Evolutionary conservation across 2,888 invertebrate genomes (phyloP).

Genomic region (Torymus aiolomorphi): DNA sequence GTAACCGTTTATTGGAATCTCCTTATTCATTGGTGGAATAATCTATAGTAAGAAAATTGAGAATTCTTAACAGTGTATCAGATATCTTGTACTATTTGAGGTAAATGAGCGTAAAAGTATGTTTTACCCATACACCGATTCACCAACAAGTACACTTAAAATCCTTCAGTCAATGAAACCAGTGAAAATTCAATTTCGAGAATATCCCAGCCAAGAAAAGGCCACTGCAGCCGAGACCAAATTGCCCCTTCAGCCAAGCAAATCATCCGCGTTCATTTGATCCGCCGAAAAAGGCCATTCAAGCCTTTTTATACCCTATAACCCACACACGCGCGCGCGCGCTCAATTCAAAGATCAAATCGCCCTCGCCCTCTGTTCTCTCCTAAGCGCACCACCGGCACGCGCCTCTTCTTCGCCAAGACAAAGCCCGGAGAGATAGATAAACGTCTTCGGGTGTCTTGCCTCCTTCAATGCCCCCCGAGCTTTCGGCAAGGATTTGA

Average conservation of each 20-base stretch:
- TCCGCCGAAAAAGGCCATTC: conserved; percentile 43
- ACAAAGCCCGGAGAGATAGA: not conserved
- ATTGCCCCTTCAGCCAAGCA: conserved; percentile 13
- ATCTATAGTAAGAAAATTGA: too few relatives aligned
- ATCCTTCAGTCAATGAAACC: too few relatives aligned
- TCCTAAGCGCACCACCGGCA: not conserved
- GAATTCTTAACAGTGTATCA: too few relatives aligned
- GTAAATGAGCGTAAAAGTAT: too few relatives aligned
- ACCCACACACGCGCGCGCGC: not conserved
- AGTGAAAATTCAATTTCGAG: too few relatives aligned
- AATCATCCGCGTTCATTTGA: not conserved
- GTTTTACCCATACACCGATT: too few relatives aligned
- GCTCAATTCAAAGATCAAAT: conserved; percentile 31
- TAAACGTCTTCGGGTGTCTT: conserved; percentile 24
- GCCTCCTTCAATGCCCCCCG: not conserved
- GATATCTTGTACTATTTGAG: too few relatives aligned
- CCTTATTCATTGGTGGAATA: too few relatives aligned
- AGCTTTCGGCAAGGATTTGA: conserved; percentile 26
- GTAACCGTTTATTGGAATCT: too few relatives aligned
- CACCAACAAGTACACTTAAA: too few relatives aligned
- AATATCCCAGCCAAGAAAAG: too few relatives aligned
- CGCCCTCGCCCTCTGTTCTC: not conserved
- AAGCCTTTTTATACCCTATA: not conserved
- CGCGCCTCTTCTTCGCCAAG: not conserved
- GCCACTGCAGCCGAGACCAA: not conserved